Conservation (phyloP, 2,797 vertebrate genomes). For the Erithacus rubecula region DNA sequence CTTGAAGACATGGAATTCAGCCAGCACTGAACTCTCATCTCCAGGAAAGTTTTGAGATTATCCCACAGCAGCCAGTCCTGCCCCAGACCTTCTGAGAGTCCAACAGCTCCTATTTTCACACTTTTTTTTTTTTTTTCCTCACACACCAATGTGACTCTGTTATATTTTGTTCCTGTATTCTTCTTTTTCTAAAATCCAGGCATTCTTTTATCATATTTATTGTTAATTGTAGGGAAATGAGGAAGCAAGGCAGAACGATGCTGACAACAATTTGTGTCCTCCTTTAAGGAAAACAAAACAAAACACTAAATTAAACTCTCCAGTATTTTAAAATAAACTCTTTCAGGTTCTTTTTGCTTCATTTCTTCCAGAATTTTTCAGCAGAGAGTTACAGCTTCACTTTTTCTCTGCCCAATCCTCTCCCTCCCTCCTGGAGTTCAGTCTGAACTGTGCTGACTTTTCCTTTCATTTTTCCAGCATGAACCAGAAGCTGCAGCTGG, state of each 20-base stretch:
- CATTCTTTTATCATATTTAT: not conserved
- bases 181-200: not conserved
- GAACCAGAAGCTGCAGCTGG: slow-evolving; percentile 89
- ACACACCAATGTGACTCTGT: not conserved
- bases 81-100: not conserved
- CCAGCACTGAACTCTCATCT: not conserved
- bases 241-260: not conserved
- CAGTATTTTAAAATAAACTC: not conserved
- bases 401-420: not conserved
- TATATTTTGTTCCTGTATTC: not conserved
- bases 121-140: not conserved
- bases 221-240: not conserved
- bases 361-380: not conserved
- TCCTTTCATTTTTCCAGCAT: slow-evolving; percentile 74
- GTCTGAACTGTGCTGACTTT: not conserved
- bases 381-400: not conserved
- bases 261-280: not conserved
- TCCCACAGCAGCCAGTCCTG: not conserved
- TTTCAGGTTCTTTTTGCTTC: not conserved
- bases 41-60: not conserved
- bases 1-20: not conserved
- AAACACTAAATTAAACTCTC: not conserved
- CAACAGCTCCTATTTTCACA: not conserved
- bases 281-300: not conserved
- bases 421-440: not conserved